These are phyloP conservation scores for Cottoperca gobio DNA, from an alignment of 2,797 vertebrate genomes.

Conservation along the genomic window DNA sequence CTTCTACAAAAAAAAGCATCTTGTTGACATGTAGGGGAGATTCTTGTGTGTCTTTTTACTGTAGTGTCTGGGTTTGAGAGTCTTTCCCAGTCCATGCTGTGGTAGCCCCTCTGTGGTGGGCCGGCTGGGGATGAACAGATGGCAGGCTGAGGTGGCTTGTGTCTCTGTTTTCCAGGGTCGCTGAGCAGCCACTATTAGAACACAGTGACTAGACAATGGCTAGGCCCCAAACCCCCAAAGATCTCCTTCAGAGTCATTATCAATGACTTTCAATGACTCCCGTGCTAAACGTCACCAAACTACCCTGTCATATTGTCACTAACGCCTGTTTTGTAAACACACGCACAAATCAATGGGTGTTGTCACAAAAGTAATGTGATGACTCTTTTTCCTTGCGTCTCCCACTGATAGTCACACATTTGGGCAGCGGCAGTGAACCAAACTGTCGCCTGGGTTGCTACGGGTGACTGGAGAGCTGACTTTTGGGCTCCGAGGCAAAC, in stretches of 20 bases:
- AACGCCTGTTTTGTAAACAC: slow-evolving; percentile 75
- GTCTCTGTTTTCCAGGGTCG: slow-evolving; percentile 88
- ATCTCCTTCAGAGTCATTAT: slow-evolving; percentile 84
- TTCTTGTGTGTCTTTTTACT: slow-evolving; percentile 2
- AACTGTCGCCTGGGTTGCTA: slow-evolving; percentile 85
- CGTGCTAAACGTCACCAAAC: slow-evolving; percentile 70
- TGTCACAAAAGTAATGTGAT: slow-evolving; percentile 67
- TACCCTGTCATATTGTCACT: slow-evolving; percentile 67
- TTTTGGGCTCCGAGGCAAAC: slow-evolving; percentile 88
- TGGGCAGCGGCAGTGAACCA: slow-evolving; percentile 81
- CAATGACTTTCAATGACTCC: slow-evolving; percentile 81
- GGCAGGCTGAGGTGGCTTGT: slow-evolving; percentile 92
- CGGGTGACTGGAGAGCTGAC: slow-evolving; percentile 87
- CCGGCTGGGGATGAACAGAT: slow-evolving; percentile 88
- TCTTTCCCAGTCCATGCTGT: slow-evolving; percentile 21
- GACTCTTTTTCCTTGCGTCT: slow-evolving; percentile 65
- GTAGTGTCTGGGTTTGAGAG: not conserved
- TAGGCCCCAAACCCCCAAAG: slow-evolving; percentile 66
- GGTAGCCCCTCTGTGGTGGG: slow-evolving; percentile 83
- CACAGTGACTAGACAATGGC: slow-evolving; percentile 84
- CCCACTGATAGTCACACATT: slow-evolving; percentile 66
- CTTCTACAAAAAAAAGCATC: slow-evolving; percentile 34
- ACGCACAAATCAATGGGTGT: slow-evolving; percentile 51
- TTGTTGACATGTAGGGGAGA: slow-evolving; percentile 30
- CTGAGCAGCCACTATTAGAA: slow-evolving; percentile 86